phyloP scores from a whole-genome alignment of 1,140 invertebrate genomes.

The Triops cancriformis region DNA sequence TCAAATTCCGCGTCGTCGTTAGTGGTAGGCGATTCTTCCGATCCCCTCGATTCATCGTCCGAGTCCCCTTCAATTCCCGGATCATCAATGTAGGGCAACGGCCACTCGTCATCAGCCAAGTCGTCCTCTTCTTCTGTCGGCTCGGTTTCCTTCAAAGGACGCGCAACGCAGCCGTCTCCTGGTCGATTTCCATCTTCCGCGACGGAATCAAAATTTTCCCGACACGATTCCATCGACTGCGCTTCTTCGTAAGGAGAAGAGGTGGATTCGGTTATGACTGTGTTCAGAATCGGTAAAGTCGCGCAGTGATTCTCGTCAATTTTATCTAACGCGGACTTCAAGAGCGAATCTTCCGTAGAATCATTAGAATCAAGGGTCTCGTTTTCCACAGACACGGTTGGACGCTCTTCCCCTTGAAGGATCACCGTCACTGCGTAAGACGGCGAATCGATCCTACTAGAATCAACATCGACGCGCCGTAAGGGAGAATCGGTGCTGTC shows the following conservation, averaged over 20 bases:
- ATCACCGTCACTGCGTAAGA: neutral
- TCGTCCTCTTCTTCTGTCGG: neutral
- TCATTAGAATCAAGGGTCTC: neutral
- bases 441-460: slow-evolving; percentile 16
- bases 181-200: neutral
- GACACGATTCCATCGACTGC: neutral
- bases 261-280: neutral
- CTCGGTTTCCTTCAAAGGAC: neutral
- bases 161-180: neutral
- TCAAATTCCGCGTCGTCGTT: slow-evolving; percentile 24
- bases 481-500: neutral
- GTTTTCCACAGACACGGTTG: neutral
- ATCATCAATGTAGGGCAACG: neutral
- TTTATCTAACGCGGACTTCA: neutral
- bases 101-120: neutral
- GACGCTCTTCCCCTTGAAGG: slow-evolving; percentile 17
- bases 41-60: neutral
- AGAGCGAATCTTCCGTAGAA: neutral
- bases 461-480: slow-evolving; percentile 14
- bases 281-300: neutral
- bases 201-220: neutral
- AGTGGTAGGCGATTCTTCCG: slow-evolving; percentile 3
- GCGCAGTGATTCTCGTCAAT: neutral
- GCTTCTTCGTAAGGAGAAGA: slow-evolving; percentile 3
- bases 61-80: neutral